Base-by-base conservation (phyloP, 2,888 invertebrate species). In the Protodeltote pygarga region DNA sequence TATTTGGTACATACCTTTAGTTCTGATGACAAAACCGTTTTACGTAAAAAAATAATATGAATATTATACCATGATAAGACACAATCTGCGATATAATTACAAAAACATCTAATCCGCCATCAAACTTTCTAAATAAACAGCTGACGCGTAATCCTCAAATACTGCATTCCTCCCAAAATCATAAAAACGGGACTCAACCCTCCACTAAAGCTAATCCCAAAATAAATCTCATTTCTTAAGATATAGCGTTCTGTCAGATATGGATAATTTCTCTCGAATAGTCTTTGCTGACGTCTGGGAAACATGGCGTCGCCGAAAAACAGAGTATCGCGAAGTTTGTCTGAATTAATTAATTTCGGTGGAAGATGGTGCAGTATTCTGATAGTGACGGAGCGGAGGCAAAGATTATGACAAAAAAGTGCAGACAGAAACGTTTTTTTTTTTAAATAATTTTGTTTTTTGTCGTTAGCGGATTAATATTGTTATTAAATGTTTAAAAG, bases 281-380 rank as follows among this genome's bases (percentile, higher is more conserved):
- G 23, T 35, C 34, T 47, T 38, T 33, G 68, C 65, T 50, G 68
- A 71, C 44, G 39, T 31, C 20, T 28, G 13, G 27, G 46, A 59
- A 59, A 51, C 51, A 34, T 29, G 20, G 37, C 38, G 27, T 44
- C 60, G 42, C 45, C 49, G 48, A 66, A 67, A 69, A 70, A 68
- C 60, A 50, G 42, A 57, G 51, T 59, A 51, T 65, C 57, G 77
- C 76, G 60, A 73, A 73, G 70, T 75, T 67, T 58, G 71, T 73
- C 71, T 64, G 75, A 83, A 83, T 81, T 77, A 80, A 83, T 83
- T 81, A 81, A 76, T 75, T 78, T 75, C 57, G 59, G 68, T 61
- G 50, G 55, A 47, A 41, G 63, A 63, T 37, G 53, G 55, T 68
- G 68, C 71, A 64, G 63, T 57, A 65, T 67, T 71, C 62, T 66